Evolutionary conservation across 2,888 invertebrate species (phyloP).

Genomic region (Andricus quercusramuli): DNA sequence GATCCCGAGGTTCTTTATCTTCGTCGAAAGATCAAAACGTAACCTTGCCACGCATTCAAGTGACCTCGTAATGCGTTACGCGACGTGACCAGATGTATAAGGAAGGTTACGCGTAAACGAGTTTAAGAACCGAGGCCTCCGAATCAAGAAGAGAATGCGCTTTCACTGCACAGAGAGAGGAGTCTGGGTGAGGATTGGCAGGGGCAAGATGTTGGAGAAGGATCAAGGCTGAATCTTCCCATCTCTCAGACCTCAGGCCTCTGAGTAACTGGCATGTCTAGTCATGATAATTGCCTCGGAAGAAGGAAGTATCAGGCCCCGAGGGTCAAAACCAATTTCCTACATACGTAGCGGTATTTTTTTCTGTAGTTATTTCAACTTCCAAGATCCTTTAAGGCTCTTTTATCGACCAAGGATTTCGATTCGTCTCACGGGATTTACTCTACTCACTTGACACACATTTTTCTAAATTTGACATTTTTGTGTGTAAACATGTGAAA

Average conservation of each 20-base stretch:
- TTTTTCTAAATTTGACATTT: neutral
- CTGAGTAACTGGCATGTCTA: constrained; percentile 16
- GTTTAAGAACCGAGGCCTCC: constrained; percentile 65
- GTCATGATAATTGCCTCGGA: constrained; percentile 37
- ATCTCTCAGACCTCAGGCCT: constrained; percentile 34
- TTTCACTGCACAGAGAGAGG: constrained; percentile 47
- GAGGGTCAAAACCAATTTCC: constrained; percentile 28
- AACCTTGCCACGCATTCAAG: constrained; percentile 65
- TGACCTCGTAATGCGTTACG: constrained; percentile 68
- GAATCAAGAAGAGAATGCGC: constrained; percentile 56
- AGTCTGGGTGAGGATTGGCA: constrained; percentile 22
- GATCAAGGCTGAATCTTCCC: constrained; percentile 53
- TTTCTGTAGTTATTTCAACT: neutral
- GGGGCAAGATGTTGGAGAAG: constrained; percentile 21
- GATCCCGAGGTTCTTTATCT: constrained; percentile 50
- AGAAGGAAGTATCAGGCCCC: constrained; percentile 45
- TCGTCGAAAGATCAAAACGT: constrained; percentile 47
- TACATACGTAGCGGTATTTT: constrained; percentile 5
- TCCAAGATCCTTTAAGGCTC: neutral
- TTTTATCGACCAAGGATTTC: constrained; percentile 17
- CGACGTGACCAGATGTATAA: constrained; percentile 55
- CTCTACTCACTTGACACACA: constrained; percentile 4
- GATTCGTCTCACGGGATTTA: neutral
- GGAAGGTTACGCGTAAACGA: constrained; percentile 72
- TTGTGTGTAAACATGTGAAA: too few species aligned